phyloP scores from a whole-genome alignment of 2,888 invertebrate genomes.

The Tenthredo mesomela region DNA sequence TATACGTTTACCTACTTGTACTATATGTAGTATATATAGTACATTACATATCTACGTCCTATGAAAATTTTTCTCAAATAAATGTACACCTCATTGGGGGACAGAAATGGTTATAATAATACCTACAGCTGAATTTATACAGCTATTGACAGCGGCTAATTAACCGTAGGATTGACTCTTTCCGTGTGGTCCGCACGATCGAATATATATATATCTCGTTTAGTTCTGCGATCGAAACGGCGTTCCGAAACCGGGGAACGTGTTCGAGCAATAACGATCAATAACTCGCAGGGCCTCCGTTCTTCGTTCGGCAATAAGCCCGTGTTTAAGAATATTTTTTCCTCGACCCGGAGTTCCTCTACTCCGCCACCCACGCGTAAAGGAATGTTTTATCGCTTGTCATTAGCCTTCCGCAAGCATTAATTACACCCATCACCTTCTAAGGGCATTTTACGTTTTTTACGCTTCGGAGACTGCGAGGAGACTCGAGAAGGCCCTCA shows the following conservation, averaged over 20 bases:
- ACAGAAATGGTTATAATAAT: constrained; percentile 11
- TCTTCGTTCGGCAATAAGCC: constrained; percentile 52
- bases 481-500: neutral
- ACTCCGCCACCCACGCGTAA: constrained; percentile 51
- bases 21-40: too few species aligned
- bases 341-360: constrained; percentile 18
- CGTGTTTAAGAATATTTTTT: constrained; percentile 28
- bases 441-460: constrained; percentile 40
- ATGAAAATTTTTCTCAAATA: neutral
- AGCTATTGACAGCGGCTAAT: constrained; percentile 66
- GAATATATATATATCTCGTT: constrained; percentile 53
- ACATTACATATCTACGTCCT: too few species aligned
- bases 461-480: neutral
- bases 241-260: constrained; percentile 4
- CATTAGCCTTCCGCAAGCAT: constrained; percentile 59
- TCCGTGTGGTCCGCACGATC: constrained; percentile 47
- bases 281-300: constrained; percentile 54
- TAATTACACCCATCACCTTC: constrained; percentile 57
- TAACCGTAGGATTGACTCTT: constrained; percentile 56
- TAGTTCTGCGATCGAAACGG: constrained; percentile 58
- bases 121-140: constrained; percentile 54
- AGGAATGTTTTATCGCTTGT: constrained; percentile 53
- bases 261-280: constrained; percentile 56
- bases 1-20: neutral
- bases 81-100: constrained; percentile 49